A percentile compares a stretch with the other conserved stretches of the same genome.
These are phyloP conservation scores for Deilephila porcellus DNA, from an alignment of 2,888 invertebrate species.

Conservation along the genomic window DNA sequence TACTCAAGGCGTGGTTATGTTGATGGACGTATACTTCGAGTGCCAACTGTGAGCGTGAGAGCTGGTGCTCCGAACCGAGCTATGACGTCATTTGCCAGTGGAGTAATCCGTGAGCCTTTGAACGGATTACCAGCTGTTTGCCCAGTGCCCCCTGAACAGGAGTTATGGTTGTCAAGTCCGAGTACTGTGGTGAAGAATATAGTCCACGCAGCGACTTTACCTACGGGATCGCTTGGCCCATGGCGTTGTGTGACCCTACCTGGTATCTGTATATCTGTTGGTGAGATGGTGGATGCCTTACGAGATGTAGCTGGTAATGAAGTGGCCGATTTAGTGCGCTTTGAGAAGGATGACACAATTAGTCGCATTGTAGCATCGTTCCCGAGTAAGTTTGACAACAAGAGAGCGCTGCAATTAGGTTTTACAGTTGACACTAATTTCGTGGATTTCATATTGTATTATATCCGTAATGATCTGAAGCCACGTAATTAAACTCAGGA, in stretches of 20 bases:
- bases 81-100: slow-evolving; percentile 65
- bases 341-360: slow-evolving; percentile 49
- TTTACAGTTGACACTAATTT: slow-evolving; percentile 55
- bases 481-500: not conserved
- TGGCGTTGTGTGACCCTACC: slow-evolving; percentile 58
- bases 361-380: slow-evolving; percentile 54
- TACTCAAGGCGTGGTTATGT: slow-evolving; percentile 59
- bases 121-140: slow-evolving; percentile 49
- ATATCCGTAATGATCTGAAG: slow-evolving; percentile 46
- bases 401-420: slow-evolving; percentile 54
- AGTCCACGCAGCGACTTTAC: slow-evolving; percentile 51
- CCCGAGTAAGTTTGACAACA: slow-evolving; percentile 52
- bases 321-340: slow-evolving; percentile 49
- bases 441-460: slow-evolving; percentile 55
- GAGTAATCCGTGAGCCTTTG: slow-evolving; percentile 61
- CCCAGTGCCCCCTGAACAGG: slow-evolving; percentile 50
- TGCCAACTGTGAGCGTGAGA: slow-evolving; percentile 63
- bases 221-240: slow-evolving; percentile 42
- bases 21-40: slow-evolving; percentile 56
- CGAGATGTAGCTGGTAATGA: slow-evolving; percentile 52
- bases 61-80: slow-evolving; percentile 60
- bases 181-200: slow-evolving; percentile 55
- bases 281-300: slow-evolving; percentile 54
- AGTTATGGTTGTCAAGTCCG: slow-evolving; percentile 59
- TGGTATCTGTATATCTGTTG: slow-evolving; percentile 53